Conservation (phyloP, 2,797 vertebrate genomes). For the Lerista edwardsae region DNA sequence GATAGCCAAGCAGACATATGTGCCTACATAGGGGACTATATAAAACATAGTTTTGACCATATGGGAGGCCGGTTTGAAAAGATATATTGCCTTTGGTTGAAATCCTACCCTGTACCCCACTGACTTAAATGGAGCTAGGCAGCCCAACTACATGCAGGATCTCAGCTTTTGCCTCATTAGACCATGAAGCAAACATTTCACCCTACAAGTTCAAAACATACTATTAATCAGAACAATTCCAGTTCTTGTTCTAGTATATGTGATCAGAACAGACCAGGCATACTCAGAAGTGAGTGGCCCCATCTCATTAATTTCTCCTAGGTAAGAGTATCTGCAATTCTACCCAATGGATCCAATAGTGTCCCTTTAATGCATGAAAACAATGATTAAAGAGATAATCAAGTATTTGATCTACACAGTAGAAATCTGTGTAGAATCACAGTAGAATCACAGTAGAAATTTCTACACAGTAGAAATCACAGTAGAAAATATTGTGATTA, state of each 20-base stretch:
- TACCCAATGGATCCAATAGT: background rate
- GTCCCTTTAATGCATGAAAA: background rate
- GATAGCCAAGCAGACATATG: constrained; percentile 45
- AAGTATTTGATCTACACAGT: background rate
- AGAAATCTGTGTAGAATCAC: too few species aligned
- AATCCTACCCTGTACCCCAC: background rate
- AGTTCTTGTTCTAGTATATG: background rate
- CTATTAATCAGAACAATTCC: constrained; percentile 33
- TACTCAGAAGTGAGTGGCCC: too few species aligned
- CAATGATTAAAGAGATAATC: background rate
- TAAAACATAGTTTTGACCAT: background rate
- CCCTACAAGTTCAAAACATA: background rate
- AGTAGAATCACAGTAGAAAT: constrained; percentile 21
- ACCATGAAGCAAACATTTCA: background rate
- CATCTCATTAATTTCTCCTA: too few species aligned
- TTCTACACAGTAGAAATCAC: too few species aligned
- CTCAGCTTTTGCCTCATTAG: background rate
- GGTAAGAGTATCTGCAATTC: too few species aligned
- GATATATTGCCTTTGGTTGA: constrained; percentile 40
- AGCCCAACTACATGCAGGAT: background rate
- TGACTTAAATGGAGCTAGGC: background rate
- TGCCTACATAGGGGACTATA: background rate
- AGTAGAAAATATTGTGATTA: constrained; percentile 7
- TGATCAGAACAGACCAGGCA: too few species aligned
- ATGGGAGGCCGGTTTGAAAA: constrained; percentile 8